Base-by-base conservation (phyloP, 2,113 vertebrate species). In the Labeo catla region DNA sequence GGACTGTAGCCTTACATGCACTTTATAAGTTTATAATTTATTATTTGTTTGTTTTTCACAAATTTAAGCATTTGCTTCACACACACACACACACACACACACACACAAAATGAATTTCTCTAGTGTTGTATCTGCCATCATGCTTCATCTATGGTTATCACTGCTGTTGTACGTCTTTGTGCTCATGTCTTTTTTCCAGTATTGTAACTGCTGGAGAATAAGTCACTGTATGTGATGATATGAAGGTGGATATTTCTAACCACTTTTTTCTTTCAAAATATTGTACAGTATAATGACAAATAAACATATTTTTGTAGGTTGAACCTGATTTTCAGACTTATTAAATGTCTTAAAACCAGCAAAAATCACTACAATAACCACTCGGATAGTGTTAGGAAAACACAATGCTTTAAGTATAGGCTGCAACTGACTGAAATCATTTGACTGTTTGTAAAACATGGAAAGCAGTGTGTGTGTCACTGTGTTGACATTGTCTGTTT, bases 261-360 rank as follows among this genome's bases (percentile, higher is more conserved):
- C 50, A 28, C 28, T 52, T 23, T 50, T 83, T 83, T 54, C 28
- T 54, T 65, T 61, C 7, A 39, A 63, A 74, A 12, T 83, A 81
- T 52, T 86, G 77, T 88, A 72, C 77, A 72, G 34, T 86, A 83
- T 52, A 83, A 65, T 84, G 57, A 84, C 45, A 86, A 86, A 86
- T 86, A 80, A 88, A 88, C 68, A 61, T 89, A 84, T 89, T 84
- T 88, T 89, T 89, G 45, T 89, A 84, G 63, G 80, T 68, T 19
- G 49, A n/a, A 39, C 28, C 43, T 50, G 45, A n/a, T 28, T 15
- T 28, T 34, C n/a, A 49, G 49, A 49, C 36, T 39, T 70, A 21
- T 19, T 19, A 21, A 70, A 70, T 43, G 57, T n/a, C 15, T 70
- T 70, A 4, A 43, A 70, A 16, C 66, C 6, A 39, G 65, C 13